Base-by-base conservation (phyloP, 2,888 invertebrate species). In the Mesoligia furuncula region DNA sequence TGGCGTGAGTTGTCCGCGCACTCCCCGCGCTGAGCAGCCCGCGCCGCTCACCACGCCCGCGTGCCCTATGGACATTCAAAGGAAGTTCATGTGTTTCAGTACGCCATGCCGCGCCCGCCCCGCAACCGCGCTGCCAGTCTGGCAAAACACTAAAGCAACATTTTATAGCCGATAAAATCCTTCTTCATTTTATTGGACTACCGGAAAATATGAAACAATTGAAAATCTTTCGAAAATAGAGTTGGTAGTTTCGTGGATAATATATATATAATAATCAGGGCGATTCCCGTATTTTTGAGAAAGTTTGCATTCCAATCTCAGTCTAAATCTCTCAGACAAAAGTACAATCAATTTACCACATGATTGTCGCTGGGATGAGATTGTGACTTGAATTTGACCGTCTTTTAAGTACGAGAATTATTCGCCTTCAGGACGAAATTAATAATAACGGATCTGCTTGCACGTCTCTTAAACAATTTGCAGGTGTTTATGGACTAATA, bases 151-250 rank as follows among this genome's bases (percentile, higher is more conserved):
- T 36, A 36, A 36, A 80, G 80, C 73, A 84, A 74, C 80, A 72
- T 87, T 87, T 87, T 76, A 84, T 65, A 71, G 80, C 45, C 73
- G 80, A 84, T 84, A 79, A 73, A 87, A 84, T 84, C 66, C n/a
- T 65, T 73, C 67, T 84, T 65, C 61, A 76, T 71, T 87, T 71
- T 84, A 87, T 75, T 68, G 61, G 17, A 67, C 70, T 75, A 73
- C 59, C 20, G 64, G 70, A 70, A 73, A 86, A 77, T 68, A 64
- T 54, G 51, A 39, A 36, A 64, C 27, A 20, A 51, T 68, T 71
- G 42, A 20, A 77, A 39, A 54, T 82, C 36, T 67, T 73, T 39
- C 20, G 3, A 31, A 67, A 84, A 27, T 59, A 0, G 2, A 27
- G 59, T 51, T 45, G 13, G 5, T 65, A 31, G 24, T 54, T 68